Conservation (phyloP, 2,113 vertebrate genomes). For the Fulmarus glacialis region DNA sequence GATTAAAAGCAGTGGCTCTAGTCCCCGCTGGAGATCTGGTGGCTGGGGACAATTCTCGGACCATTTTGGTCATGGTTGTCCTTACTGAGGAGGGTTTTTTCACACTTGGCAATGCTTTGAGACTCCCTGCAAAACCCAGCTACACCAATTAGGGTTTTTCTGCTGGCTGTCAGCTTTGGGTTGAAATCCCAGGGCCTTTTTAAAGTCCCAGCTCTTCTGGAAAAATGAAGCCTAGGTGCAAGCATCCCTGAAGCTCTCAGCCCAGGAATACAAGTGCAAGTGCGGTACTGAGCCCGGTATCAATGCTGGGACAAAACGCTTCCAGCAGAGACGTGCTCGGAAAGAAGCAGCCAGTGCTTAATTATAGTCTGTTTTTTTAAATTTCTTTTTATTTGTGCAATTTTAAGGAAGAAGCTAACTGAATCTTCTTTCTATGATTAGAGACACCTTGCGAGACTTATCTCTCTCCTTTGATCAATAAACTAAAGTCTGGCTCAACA, state of each 20-base stretch:
- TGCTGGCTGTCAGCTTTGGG: background rate
- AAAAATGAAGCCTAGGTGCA: background rate
- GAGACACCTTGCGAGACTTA: background rate
- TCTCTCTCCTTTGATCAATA: conserved; percentile 19
- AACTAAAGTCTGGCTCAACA: conserved; percentile 15
- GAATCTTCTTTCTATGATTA: background rate
- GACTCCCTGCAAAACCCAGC: background rate
- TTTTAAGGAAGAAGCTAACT: background rate
- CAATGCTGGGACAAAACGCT: background rate
- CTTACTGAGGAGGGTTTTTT: background rate
- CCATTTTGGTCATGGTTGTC: background rate
- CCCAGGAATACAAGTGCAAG: background rate
- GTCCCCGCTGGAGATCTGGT: background rate
- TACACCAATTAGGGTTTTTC: background rate
- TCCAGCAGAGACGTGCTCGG: background rate
- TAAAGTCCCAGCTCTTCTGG: background rate
- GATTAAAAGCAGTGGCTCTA: background rate
- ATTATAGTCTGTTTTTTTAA: background rate
- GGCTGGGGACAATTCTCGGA: background rate
- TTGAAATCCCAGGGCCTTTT: background rate
- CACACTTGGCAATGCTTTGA: background rate
- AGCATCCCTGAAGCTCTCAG: background rate
- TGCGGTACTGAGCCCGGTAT: background rate
- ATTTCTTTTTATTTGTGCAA: background rate
- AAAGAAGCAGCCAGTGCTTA: background rate